Base-by-base conservation (phyloP, 2,113 vertebrate species). In the Trematocara macrostoma region DNA sequence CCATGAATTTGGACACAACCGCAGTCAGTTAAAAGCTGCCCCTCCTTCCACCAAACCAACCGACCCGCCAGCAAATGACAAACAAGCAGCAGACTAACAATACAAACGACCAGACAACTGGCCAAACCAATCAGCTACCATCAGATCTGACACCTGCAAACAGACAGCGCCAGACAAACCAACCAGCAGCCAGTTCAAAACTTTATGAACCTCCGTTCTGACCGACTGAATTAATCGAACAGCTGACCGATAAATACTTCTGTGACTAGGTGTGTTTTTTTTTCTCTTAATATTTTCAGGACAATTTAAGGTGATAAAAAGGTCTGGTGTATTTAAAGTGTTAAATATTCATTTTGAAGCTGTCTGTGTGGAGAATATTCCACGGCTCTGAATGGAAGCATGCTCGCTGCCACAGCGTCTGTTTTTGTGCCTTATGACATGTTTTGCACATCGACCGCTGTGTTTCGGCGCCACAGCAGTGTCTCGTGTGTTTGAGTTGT, bases 1-100 rank as follows among this genome's bases (percentile, higher is more conserved):
- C 26, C 26, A 26, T 26, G 26, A 26, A 26, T 26, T 26, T 26
- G 26, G 26, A 26, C 26, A 26, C 26, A 26, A 26, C 26, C 26
- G 14, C 42, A 74, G 8, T 16, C 5, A 18, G 8, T 29, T 47
- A 26, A 47, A 47, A 47, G 7, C 14, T 7, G 8, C 1, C 14
- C n/a, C 38, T 45, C 38, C 20, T 26, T 42, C 38, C 38, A 15
- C 7, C 11, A 42, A 69, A 23, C 10, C 18, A 40, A n/a, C 31
- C 6, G 7, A 42, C 35, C 11, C 0, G 3, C 7, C 35, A 69
- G n/a, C 61, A 4, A 61, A 61, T 23, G 18, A 40, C n/a, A 69
- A 5, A 23, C 64, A 14, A 67, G 61, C 61, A 69, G 38, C n/a
- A 69, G 64, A 69, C n/a, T 20, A 69, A 42, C 61, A 3, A 5